Conservation (phyloP, 1,140 invertebrate genomes). For the Magallana gigas region DNA sequence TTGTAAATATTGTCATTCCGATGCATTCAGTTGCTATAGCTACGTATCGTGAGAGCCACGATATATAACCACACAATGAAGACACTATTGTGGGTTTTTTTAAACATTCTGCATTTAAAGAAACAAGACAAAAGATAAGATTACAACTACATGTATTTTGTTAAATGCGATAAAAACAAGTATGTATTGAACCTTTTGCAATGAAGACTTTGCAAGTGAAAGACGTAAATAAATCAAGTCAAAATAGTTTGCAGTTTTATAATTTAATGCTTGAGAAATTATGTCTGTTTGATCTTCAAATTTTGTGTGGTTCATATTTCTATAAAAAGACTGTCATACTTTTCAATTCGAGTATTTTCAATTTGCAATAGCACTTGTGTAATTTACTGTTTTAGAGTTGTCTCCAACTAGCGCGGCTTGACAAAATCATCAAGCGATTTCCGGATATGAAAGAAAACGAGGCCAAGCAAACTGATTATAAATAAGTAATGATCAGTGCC, state of each 20-base stretch:
- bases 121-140: too few species aligned
- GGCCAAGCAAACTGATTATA: neutral
- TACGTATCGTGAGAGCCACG: too few species aligned
- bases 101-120: too few species aligned
- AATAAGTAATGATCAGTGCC: neutral
- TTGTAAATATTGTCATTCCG: too few species aligned
- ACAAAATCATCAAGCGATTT: neutral
- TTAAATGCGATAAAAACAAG: too few species aligned
- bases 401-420: neutral
- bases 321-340: neutral
- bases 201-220: neutral
- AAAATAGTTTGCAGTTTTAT: neutral
- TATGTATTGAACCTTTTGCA: too few species aligned
- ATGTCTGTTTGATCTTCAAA: neutral
- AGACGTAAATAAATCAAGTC: neutral
- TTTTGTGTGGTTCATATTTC: neutral
- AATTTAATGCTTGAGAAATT: slow-evolving; percentile 1
- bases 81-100: too few species aligned
- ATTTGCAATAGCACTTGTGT: neutral
- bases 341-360: neutral
- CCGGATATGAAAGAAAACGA: neutral
- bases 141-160: too few species aligned
- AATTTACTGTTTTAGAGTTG: slow-evolving; percentile 23
- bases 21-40: too few species aligned
- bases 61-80: too few species aligned